Base-by-base conservation (phyloP, 2,113 vertebrate species). In the Gymnorhina tibicen region DNA sequence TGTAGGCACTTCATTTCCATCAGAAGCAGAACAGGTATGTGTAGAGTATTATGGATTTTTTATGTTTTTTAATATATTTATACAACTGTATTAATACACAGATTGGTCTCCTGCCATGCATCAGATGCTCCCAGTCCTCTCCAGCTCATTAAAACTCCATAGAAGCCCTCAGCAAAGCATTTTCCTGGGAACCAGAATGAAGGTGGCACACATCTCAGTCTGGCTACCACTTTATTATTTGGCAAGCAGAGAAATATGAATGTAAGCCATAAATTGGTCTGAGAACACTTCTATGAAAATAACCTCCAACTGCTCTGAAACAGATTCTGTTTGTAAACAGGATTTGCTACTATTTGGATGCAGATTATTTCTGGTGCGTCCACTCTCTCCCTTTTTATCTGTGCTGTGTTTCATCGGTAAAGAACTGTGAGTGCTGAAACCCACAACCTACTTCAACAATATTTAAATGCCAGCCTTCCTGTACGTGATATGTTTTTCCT, bases 251-350 rank as follows among this genome's bases (percentile, higher is more conserved):
- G 70, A 92, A 90, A 81, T 67, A 72, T 28, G 52, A 76, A 72
- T 84, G 37, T 35, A 67, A 91, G 60, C 44, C 90, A 87, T 50
- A 87, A 89, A 80, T 24, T 70, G 50, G 41, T 74, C 47, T 92
- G 55, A 55, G 94, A 87, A 60, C 55, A 62, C 81, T 94, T 75
- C 74, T 69, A 24, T 46, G n/a, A 87, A 91, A 93, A 89, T 74
- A 67, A 44, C 32, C 78, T 79, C 78, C 82, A 83, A 47, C 23
- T 85, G 47, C 52, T 95, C 89, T 85, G 56, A 91, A 91, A 87
- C n/a, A 85, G 72, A 81, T 76, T 87, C 44, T 89, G 58, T 96
- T 96, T 94, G 84, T 77, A 96, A 95, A 92, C 77, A 91, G 88
- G 78, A 75, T 27, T 41, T 83, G 85, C 24, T 77, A n/a, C 62